These are phyloP conservation scores for Stenotaenia linearis DNA, from an alignment of 2,888 invertebrate genomes.

Conservation along the genomic window DNA sequence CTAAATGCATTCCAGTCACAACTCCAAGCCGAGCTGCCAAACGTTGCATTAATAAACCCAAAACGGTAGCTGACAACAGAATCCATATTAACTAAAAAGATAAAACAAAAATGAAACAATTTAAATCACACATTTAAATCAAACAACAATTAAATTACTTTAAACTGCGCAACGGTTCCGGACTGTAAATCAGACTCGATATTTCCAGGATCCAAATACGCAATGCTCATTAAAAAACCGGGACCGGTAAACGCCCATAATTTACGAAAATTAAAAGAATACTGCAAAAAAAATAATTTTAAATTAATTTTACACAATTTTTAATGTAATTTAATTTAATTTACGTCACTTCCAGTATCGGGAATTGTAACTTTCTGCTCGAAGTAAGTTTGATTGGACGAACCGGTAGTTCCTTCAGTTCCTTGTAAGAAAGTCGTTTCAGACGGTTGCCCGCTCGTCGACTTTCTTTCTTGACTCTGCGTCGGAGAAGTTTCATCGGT, in stretches of 20 bases:
- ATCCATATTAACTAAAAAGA: conserved; percentile 71
- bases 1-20: conserved; percentile 52
- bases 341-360: background rate
- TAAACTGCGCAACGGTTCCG: conserved; percentile 72
- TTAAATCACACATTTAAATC: background rate
- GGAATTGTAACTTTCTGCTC: background rate
- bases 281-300: conserved; percentile 27
- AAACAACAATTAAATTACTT: conserved; percentile 49
- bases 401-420: background rate
- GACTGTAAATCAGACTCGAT: conserved; percentile 85
- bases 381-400: background rate
- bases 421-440: background rate
- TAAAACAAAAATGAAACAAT: background rate
- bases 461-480: background rate
- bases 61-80: conserved; percentile 69
- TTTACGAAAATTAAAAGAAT: conserved; percentile 70
- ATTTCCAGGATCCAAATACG: conserved; percentile 86
- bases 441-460: background rate
- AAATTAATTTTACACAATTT: background rate
- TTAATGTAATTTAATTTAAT: background rate
- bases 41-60: conserved; percentile 62
- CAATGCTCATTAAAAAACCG: conserved; percentile 88
- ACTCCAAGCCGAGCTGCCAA: conserved; percentile 53
- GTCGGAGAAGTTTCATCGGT: background rate
- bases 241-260: conserved; percentile 90